Conservation (phyloP, 2,113 vertebrate species). For the Chinchilla lanigera region DNA sequence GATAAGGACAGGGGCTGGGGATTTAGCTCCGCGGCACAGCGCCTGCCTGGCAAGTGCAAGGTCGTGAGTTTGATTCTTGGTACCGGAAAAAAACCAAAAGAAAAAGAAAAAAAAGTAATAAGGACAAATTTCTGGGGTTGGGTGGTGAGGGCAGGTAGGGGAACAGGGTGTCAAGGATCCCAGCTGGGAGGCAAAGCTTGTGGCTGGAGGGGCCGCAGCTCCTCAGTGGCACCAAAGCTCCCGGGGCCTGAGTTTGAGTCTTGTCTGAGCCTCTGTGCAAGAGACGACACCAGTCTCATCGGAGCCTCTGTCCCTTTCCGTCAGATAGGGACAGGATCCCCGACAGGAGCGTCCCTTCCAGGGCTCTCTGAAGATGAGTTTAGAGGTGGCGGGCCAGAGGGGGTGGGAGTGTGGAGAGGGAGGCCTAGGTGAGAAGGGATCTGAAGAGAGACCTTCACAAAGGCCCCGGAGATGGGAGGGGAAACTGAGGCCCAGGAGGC, state of each 20-base stretch:
- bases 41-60: too few species aligned
- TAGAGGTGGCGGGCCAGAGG: background rate
- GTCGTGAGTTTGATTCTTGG: too few species aligned
- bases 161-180: background rate
- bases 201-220: background rate
- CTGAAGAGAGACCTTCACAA: background rate
- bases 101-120: too few species aligned
- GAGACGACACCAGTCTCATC: background rate
- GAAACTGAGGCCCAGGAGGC: background rate
- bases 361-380: background rate
- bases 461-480: background rate
- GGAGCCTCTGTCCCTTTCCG: background rate
- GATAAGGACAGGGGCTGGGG: too few species aligned
- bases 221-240: background rate
- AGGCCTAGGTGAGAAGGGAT: background rate
- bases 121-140: background rate
- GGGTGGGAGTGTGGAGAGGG: background rate
- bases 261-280: background rate
- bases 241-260: background rate
- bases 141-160: background rate
- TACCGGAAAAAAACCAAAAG: too few species aligned
- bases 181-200: rapidly evolving
- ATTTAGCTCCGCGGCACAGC: too few species aligned
- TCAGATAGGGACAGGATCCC: background rate
- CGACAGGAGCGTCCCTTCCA: background rate